Percentiles rank a stretch among this genome's conserved stretches.
phyloP scores from a whole-genome alignment of 2,888 invertebrate genomes.

The Lithophane leautieri region DNA sequence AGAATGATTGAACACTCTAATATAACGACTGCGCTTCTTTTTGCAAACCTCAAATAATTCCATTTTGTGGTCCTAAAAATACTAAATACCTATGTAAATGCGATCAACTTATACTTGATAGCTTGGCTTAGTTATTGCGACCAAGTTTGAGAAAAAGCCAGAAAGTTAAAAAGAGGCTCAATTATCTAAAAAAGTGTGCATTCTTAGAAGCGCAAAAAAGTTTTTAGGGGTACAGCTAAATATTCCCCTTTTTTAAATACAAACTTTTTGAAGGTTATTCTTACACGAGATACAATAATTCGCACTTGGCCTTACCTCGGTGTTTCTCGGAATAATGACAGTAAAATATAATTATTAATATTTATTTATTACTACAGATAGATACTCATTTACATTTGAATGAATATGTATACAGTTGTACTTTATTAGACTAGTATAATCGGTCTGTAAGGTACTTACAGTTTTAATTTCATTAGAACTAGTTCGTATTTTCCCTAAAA shows the following conservation, averaged over 20 bases:
- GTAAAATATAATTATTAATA: slow-evolving; percentile 32
- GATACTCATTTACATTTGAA: slow-evolving; percentile 25
- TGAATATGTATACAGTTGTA: slow-evolving; percentile 16
- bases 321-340: slow-evolving; percentile 29
- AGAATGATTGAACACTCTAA: background rate
- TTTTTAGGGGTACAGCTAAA: background rate
- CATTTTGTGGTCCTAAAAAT: background rate
- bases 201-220: background rate
- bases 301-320: background rate
- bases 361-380: slow-evolving; percentile 34
- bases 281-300: slow-evolving; percentile 3
- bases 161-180: background rate
- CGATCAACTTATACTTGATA: background rate
- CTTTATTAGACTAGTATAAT: slow-evolving; percentile 18
- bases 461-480: background rate
- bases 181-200: background rate
- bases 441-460: background rate
- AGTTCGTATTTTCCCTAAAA: background rate
- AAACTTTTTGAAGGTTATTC: slow-evolving; percentile 24
- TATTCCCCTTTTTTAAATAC: background rate
- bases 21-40: background rate
- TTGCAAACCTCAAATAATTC: background rate
- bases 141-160: background rate
- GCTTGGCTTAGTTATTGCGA: too few species aligned
- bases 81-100: background rate